These are phyloP conservation scores for Condylura cristata DNA, from an alignment of 2,113 vertebrate genomes.

Conservation along the genomic window DNA sequence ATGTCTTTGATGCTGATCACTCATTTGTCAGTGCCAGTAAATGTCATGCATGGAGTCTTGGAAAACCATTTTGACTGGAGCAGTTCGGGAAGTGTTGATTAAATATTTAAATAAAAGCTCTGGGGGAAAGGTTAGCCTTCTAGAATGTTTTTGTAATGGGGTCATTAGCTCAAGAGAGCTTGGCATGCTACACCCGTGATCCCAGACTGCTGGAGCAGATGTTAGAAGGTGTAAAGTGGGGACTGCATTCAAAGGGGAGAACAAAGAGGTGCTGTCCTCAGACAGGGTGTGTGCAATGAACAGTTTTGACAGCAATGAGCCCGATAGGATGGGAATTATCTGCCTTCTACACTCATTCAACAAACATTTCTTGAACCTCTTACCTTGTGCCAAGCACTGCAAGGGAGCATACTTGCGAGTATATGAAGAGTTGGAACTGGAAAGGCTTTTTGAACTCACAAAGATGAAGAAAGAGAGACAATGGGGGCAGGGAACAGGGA, in stretches of 20 bases:
- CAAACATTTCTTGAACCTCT: background rate
- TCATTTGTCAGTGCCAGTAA: background rate
- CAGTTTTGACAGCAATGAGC: background rate
- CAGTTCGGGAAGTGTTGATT: background rate
- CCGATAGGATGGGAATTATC: background rate
- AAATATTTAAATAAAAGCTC: constrained; percentile 28
- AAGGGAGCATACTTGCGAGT: background rate
- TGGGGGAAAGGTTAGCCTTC: background rate
- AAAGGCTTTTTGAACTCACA: constrained; percentile 26
- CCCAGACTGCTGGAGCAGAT: background rate
- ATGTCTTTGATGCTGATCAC: background rate
- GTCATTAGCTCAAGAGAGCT: background rate
- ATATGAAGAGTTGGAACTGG: background rate
- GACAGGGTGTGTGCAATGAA: background rate
- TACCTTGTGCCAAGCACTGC: background rate
- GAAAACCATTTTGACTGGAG: background rate
- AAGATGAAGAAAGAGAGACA: background rate
- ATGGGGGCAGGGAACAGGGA: background rate
- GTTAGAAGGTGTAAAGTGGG: background rate
- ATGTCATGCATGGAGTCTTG: background rate
- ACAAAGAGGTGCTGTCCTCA: background rate
- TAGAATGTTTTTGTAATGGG: background rate
- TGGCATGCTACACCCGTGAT: background rate
- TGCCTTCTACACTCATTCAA: background rate
- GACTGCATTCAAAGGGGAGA: background rate